A percentile compares a stretch with the other conserved stretches of the same genome.
Conservation (phyloP, 2,113 vertebrate genomes). For the Microtus pennsylvanicus region DNA sequence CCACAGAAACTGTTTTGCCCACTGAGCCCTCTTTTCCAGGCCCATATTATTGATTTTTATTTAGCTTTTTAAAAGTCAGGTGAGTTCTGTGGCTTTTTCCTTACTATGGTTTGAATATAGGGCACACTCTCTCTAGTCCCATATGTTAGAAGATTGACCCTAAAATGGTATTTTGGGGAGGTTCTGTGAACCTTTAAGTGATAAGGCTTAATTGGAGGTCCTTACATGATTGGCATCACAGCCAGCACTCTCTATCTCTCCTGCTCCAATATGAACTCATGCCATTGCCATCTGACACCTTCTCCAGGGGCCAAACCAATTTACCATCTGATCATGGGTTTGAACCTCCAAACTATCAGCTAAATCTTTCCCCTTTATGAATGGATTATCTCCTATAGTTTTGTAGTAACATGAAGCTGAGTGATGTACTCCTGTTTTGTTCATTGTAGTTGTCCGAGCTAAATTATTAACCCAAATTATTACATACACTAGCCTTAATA, state of each 20-base stretch:
- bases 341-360: neutral
- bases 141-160: neutral
- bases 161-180: neutral
- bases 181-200: neutral
- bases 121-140: neutral
- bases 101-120: neutral
- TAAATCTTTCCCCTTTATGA: neutral
- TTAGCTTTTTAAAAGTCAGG: neutral
- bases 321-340: neutral
- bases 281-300: neutral
- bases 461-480: constrained; percentile 47
- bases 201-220: neutral
- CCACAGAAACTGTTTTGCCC: neutral
- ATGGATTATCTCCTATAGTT: neutral
- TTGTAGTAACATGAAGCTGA: neutral
- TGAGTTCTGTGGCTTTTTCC: neutral
- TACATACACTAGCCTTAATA: constrained; percentile 28
- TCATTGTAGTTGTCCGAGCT: constrained; percentile 7
- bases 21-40: neutral
- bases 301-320: neutral
- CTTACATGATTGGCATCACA: neutral
- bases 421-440: neutral
- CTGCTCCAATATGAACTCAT: neutral
- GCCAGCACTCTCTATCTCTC: neutral
- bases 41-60: neutral